A percentile compares a stretch with the other conserved stretches of the same genome.
Conservation (phyloP, 2,797 vertebrate genomes). For the Helicolenus hilgendorfi region DNA sequence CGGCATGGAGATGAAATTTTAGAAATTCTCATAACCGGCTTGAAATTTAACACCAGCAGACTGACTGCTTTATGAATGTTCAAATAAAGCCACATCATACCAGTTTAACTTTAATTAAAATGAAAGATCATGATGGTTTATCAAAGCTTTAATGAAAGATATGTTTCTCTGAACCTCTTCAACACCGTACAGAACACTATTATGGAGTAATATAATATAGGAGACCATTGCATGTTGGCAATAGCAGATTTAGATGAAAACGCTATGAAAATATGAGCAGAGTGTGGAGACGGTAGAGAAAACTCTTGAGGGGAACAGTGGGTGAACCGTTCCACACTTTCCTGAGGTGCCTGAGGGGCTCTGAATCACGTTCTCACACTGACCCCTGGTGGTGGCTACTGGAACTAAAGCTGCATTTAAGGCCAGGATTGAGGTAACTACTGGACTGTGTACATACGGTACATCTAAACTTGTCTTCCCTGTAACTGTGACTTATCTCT, state of each 20-base stretch:
- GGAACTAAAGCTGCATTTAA: neutral
- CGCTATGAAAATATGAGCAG: neutral
- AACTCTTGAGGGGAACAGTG: neutral
- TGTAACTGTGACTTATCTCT: neutral
- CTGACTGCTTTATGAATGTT: constrained; percentile 39
- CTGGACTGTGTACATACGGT: neutral
- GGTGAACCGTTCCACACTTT: constrained; percentile 41
- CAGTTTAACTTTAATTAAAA: constrained; percentile 58
- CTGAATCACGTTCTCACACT: constrained; percentile 57
- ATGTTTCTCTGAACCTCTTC: constrained; percentile 8
- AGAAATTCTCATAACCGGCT: constrained; percentile 40
- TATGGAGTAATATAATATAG: neutral
- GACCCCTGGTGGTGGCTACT: constrained; percentile 76
- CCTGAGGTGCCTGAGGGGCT: constrained; percentile 40
- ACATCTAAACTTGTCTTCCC: neutral
- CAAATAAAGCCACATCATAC: constrained; percentile 44
- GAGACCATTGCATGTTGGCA: neutral
- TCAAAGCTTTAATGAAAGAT: constrained; percentile 17
- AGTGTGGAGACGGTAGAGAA: neutral
- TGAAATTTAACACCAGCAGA: constrained; percentile 43
- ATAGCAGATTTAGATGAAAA: neutral
- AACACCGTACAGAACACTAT: neutral
- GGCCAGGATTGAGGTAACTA: neutral
- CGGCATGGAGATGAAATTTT: constrained; percentile 44
- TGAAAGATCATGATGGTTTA: constrained; percentile 5